Conservation (phyloP, 1,140 invertebrate genomes). For the Bombus sylvicola region DNA sequence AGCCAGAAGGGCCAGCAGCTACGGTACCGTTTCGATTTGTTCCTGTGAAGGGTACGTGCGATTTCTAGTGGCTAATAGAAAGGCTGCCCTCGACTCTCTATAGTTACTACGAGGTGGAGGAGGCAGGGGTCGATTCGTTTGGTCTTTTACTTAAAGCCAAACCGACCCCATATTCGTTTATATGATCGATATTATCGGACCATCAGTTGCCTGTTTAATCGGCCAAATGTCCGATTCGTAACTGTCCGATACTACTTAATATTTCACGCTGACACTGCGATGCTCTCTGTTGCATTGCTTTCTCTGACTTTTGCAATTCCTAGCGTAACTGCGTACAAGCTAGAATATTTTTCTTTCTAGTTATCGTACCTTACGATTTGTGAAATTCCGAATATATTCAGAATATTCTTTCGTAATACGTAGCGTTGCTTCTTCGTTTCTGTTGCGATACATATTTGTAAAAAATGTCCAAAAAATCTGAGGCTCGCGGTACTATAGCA, state of each 20-base stretch:
- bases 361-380: no score
- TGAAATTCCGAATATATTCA: no score
- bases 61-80: conserved; percentile 65
- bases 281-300: background rate
- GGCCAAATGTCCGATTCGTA: conserved; percentile 4
- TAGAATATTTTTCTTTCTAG: background rate
- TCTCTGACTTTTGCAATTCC: background rate
- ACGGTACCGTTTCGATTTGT: conserved; percentile 57
- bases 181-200: conserved; percentile 44
- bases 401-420: no score
- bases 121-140: conserved; percentile 29
- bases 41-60: conserved; percentile 55
- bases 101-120: background rate
- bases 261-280: background rate
- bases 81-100: conserved; percentile 32
- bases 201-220: conserved; percentile 18
- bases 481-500: background rate
- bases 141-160: conserved; percentile 60
- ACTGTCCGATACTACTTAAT: conserved; percentile 10
- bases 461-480: background rate
- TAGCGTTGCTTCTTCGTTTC: no score
- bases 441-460: no score
- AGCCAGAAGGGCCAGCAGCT: conserved; percentile 14
- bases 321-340: background rate
- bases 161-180: conserved; percentile 24